Base-by-base conservation (phyloP, 2,888 invertebrate genomes). In the Psylliodes chrysocephalus region DNA sequence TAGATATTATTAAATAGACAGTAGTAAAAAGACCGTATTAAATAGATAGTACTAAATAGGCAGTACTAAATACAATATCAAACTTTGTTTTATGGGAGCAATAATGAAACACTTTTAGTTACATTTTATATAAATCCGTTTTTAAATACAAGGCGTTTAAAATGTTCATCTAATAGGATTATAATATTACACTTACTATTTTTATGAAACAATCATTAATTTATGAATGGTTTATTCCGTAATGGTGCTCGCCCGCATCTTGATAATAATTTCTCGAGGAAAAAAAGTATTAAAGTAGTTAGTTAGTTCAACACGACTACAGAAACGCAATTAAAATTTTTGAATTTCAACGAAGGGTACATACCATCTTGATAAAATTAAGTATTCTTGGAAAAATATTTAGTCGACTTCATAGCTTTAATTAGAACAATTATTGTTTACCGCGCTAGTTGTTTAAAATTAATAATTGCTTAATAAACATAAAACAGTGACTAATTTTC, bases 361-460 rank as follows among this genome's bases (percentile, higher is more conserved):
- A 14, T 38, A 38, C 38, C 38, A 38, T 38, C 38, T 38, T 38
- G 38, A 38, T 38, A 38, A 38, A 38, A 38, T 38, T 38, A 38
- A 38, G 15, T 38, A 38, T 14, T 38, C 38, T 14, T 38, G 12
- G 38, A 38, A 38, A 38, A 38, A 38, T 38, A 14, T 38, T 38
- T 38, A 38, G 38, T 14, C 15, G 15, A 38, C 14, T 38, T 38
- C 38, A 14, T 15, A 10, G 4, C 14, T 14, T 15, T 38, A 38
- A 38, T 38, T 38, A 38, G 30, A 30, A 30, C 4, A 30, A 30
- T 30, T 30, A 30, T 30, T 30, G 30, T 30, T 30, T 30, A 30
- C 30, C 10, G 10, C 30, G 3, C 30, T 30, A 10, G 7, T 10
- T 8, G 5, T 30, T 30, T 30, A 30, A 30, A 22, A 22, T 22